Base-by-base conservation (phyloP, 2,113 vertebrate species). In the Clarias batrachus region DNA sequence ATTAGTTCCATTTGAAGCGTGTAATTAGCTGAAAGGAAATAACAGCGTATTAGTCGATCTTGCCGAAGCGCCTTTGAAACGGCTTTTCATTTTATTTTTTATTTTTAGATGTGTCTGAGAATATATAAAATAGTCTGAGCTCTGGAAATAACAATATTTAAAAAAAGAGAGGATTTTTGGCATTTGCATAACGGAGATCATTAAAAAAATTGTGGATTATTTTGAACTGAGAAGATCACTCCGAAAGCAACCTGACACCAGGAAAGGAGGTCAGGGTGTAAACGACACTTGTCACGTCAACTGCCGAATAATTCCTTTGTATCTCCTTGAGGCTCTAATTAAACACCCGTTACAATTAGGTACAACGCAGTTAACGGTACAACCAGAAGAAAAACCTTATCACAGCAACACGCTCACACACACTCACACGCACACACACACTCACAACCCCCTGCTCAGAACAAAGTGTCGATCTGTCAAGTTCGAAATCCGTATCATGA, bases 251-350 rank as follows among this genome's bases (percentile, higher is more conserved):
- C 52, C 57, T 85, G 16, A 77, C 19, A 65, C 0, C 60, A 78
- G 78, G 74, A 13, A 21, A 57, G 19, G 73, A 62, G 74, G 56
- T 80, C 80, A 74, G 63, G 62, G 23, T 48, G 56, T 11, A 68
- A 79, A 80, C 65, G 88, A 83, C 79, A 57, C 70, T 37, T 77
- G 70, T 65, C 59, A 52, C 56, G 33, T 85, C 70, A 4, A 30
- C 14, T 71, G 52, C 74, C 63, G 17, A 71, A 52, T 77, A 23
- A 56, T 85, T 52, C 33, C 16, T 63, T 62, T 59, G 65, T 62
- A 81, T 73, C 52, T 56, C 63, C 84, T 33, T 19, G 5, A 86
- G 65, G 81, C 48, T 77, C 27, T 81, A 48, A 33, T 79, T 65
- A 27, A 86, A 84, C 77, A 52, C 81, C 54, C n/a, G 66, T 6